A percentile compares a stretch with the other conserved stretches of the same genome.
Conservation (phyloP, 2,888 invertebrate species). For the Netelia melanura region DNA sequence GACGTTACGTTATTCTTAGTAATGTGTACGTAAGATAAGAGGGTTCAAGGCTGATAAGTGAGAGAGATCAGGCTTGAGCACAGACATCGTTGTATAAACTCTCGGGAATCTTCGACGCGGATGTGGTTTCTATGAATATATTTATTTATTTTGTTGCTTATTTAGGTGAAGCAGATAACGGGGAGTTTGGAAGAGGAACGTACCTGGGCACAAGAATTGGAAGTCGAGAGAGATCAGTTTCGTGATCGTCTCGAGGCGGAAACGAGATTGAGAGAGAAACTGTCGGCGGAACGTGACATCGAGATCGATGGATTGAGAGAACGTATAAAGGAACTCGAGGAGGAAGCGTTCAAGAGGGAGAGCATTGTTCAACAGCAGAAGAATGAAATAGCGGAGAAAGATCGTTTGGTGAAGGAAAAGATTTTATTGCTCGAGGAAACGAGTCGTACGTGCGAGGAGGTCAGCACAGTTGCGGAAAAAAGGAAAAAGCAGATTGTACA, state of each 20-base stretch:
- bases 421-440: constrained; percentile 79
- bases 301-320: constrained; percentile 78
- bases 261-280: constrained; percentile 75
- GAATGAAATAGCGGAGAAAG: constrained; percentile 79
- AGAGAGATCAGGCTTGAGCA: constrained; percentile 15
- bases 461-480: constrained; percentile 82
- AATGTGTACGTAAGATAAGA: constrained; percentile 65
- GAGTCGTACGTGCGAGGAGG: constrained; percentile 78
- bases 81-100: no score
- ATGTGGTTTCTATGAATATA: background rate
- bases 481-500: constrained; percentile 85
- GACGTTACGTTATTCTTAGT: constrained; percentile 50
- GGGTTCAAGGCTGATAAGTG: constrained; percentile 64
- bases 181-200: constrained; percentile 81
- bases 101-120: no score
- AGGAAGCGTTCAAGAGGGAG: constrained; percentile 82
- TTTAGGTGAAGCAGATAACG: constrained; percentile 80
- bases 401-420: constrained; percentile 79
- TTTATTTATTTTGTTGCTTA: constrained; percentile 9
- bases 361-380: constrained; percentile 78
- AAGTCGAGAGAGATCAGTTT: constrained; percentile 80
- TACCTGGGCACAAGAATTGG: constrained; percentile 81
- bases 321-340: constrained; percentile 79
- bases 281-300: constrained; percentile 74
- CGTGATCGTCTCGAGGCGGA: constrained; percentile 79